These are phyloP conservation scores for Linyphia triangularis DNA, from an alignment of 2,888 invertebrate genomes.

Conservation along the genomic window DNA sequence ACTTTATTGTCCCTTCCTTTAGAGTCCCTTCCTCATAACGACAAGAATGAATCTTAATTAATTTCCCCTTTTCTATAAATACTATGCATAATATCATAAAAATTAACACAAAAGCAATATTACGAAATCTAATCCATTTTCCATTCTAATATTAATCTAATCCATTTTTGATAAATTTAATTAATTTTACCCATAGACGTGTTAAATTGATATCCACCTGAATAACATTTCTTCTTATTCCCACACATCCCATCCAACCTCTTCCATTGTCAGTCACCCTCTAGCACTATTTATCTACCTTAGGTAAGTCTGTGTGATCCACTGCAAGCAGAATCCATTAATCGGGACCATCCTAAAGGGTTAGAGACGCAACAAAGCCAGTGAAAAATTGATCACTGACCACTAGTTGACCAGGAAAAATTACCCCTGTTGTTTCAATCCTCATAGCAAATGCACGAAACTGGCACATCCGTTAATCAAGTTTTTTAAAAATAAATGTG, in stretches of 20 bases:
- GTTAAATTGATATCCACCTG: too few species aligned
- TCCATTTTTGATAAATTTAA: too few species aligned
- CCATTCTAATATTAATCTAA: too few species aligned
- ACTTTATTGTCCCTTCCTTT: too few species aligned
- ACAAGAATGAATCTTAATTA: too few species aligned
- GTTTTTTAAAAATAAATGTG: background rate
- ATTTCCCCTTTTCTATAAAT: too few species aligned
- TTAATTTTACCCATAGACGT: too few species aligned
- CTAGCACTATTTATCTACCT: constrained; percentile 29
- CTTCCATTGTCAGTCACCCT: constrained; percentile 26
- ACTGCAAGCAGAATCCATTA: constrained; percentile 20
- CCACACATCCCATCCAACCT: constrained; percentile 19
- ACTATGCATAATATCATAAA: too few species aligned
- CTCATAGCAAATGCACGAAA: background rate
- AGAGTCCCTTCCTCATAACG: too few species aligned
- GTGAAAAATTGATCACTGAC: constrained; percentile 67
- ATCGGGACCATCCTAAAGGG: constrained; percentile 25
- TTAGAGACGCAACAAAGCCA: constrained; percentile 2
- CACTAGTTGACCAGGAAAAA: constrained; percentile 54
- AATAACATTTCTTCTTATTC: background rate
- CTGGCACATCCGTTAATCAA: background rate
- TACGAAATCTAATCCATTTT: too few species aligned
- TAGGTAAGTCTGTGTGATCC: constrained; percentile 3
- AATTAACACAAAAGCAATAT: too few species aligned
- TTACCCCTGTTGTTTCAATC: background rate